Conservation (phyloP, 2,797 vertebrate species). For the Lepus townsendii region DNA sequence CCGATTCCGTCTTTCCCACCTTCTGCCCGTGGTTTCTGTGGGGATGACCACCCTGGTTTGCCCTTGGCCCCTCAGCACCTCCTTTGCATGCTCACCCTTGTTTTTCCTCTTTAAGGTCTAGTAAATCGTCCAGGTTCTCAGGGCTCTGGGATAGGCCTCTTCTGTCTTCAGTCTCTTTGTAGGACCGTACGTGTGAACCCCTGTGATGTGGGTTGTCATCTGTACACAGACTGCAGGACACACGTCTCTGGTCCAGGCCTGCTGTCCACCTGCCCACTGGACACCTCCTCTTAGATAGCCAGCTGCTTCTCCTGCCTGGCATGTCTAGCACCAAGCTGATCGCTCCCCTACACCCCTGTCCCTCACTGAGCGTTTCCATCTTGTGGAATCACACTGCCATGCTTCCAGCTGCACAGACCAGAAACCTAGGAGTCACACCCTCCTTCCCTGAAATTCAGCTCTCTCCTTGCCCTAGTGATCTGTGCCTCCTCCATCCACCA, state of each 20-base stretch:
- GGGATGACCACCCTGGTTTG: neutral
- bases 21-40: neutral
- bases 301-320: neutral
- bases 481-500: neutral
- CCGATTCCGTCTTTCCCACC: neutral
- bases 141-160: neutral
- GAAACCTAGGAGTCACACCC: neutral
- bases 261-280: neutral
- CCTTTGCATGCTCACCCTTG: neutral
- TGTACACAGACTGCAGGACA: neutral
- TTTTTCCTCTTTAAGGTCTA: neutral
- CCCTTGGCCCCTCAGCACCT: neutral
- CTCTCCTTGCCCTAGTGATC: neutral
- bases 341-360: too few relatives aligned
- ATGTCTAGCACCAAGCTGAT: neutral
- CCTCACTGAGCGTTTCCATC: neutral
- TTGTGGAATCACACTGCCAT: neutral
- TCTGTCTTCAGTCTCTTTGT: neutral
- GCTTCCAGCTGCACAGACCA: neutral
- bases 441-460: neutral
- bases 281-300: neutral
- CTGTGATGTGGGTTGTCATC: neutral
- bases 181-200: too few relatives aligned
- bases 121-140: neutral
- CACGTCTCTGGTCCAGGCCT: neutral